phyloP scores from a whole-genome alignment of 2,888 invertebrate genomes.

The Microctonus brassicae region DNA sequence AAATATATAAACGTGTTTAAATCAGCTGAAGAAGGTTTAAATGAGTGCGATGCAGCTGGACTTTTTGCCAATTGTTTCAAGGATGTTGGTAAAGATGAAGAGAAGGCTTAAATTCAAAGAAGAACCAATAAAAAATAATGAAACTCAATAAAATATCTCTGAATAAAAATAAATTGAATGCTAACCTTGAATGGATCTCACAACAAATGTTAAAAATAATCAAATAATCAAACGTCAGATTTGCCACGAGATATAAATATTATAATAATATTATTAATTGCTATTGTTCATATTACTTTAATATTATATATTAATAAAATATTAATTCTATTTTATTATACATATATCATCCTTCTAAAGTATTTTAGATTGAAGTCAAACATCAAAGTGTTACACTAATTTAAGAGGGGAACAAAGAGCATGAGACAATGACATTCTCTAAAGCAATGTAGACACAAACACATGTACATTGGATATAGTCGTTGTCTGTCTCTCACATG shows the following conservation, averaged over 20 bases:
- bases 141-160: neutral
- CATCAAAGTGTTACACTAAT: neutral
- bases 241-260: neutral
- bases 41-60: constrained; percentile 37
- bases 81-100: neutral
- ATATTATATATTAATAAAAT: neutral
- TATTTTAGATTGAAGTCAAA: neutral
- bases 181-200: neutral
- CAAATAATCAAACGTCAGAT: neutral
- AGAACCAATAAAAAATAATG: neutral
- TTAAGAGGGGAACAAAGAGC: neutral
- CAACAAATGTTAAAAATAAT: neutral
- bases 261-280: too few relatives aligned
- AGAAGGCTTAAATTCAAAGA: neutral
- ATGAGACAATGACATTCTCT: neutral
- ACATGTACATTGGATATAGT: constrained; percentile 17
- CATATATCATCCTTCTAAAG: neutral
- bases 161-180: neutral
- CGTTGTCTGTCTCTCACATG: constrained; percentile 54
- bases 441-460: neutral
- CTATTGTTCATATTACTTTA: neutral
- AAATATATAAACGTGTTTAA: constrained; percentile 5
- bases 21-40: constrained; percentile 39
- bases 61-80: constrained; percentile 28
- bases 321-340: neutral